Percentiles rank a stretch among this genome's conserved stretches.
Conservation (phyloP, 1,140 invertebrate species). For the Trichomalopsis sarcophagae region DNA sequence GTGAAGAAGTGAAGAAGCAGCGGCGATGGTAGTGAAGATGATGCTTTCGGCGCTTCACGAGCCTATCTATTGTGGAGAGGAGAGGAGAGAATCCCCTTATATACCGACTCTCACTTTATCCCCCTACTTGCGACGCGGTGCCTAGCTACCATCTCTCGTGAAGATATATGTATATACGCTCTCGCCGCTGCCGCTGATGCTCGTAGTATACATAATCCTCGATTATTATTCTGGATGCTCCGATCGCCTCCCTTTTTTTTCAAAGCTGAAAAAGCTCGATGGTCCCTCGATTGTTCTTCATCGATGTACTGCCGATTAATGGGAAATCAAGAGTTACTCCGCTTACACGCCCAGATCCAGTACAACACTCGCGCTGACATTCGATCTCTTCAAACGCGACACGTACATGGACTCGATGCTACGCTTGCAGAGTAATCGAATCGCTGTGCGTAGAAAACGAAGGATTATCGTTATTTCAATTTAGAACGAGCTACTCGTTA, state of each 20-base stretch:
- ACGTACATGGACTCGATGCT: no score
- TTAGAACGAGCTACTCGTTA: no score
- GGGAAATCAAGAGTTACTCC: no score
- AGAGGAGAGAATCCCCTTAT: constrained; percentile 74
- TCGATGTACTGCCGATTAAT: no score
- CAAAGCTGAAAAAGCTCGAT: no score
- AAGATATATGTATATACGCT: not conserved
- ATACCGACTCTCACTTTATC: constrained; percentile 74
- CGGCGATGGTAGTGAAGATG: not conserved
- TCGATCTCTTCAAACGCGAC: no score
- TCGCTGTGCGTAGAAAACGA: no score
- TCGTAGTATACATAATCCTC: not conserved
- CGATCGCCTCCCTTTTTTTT: not conserved
- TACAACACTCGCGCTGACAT: no score
- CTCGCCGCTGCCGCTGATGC: not conserved
- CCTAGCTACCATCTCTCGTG: not conserved
- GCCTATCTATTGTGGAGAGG: constrained; percentile 67
- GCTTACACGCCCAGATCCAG: no score
- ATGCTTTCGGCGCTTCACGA: constrained; percentile 47
- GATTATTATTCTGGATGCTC: not conserved
- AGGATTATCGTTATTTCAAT: no score
- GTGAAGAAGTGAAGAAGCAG: not conserved
- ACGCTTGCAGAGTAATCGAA: no score
- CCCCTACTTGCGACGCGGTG: constrained; percentile 45
- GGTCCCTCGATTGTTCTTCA: no score